These are phyloP conservation scores for Sisyra nigra DNA, from an alignment of 2,888 invertebrate genomes.

Conservation along the genomic window DNA sequence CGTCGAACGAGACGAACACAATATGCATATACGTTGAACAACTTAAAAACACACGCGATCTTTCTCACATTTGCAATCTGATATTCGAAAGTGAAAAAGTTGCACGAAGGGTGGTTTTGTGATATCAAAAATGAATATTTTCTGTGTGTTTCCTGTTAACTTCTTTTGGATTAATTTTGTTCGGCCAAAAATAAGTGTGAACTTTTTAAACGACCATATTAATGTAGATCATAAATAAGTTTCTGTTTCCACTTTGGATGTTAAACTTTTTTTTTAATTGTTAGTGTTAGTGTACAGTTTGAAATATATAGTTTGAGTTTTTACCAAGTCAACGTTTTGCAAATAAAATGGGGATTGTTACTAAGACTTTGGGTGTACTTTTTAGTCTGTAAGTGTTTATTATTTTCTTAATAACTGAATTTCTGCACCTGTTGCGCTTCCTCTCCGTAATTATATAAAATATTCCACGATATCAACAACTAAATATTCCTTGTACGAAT, in stretches of 20 bases:
- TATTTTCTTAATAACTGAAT: slow-evolving; percentile 1
- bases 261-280: neutral
- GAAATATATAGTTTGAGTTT: slow-evolving; percentile 1
- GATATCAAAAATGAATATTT: no score
- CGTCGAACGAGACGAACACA: no score
- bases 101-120: no score
- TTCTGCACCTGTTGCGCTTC: slow-evolving; percentile 1
- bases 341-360: slow-evolving; percentile 50
- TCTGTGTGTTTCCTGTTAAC: no score
- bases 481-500: no score
- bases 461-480: no score
- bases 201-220: neutral
- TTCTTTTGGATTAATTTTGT: no score
- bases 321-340: neutral
- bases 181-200: no score
- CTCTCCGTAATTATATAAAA: neutral
- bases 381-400: slow-evolving; percentile 63
- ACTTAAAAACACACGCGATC: no score
- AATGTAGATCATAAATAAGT: neutral
- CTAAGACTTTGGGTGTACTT: slow-evolving; percentile 61
- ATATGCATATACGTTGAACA: no score
- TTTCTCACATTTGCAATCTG: no score
- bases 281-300: slow-evolving; percentile 1
- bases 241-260: neutral
- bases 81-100: no score